phyloP scores from a whole-genome alignment of 1,140 invertebrate species.

The Antheraea mylitta region DNA sequence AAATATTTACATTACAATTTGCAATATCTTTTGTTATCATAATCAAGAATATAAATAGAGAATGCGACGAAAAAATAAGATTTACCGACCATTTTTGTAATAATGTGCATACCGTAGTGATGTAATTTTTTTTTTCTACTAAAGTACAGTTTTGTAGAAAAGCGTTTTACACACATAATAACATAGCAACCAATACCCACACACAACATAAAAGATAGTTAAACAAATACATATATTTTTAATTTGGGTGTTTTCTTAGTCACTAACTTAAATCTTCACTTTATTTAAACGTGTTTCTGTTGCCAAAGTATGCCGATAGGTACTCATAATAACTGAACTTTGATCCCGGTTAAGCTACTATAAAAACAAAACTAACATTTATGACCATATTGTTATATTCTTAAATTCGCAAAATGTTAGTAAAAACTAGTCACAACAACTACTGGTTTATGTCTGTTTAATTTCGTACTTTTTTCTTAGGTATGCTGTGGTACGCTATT shows the following conservation, averaged over 20 bases:
- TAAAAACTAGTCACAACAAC: background rate
- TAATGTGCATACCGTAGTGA: background rate
- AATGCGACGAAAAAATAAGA: background rate
- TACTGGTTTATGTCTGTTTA: background rate
- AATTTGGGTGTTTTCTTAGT: no score
- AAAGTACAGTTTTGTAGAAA: no score
- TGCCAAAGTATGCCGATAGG: background rate
- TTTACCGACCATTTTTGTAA: background rate
- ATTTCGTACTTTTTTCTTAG: background rate
- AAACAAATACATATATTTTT: no score
- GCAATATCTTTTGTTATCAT: background rate
- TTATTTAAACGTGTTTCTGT: background rate
- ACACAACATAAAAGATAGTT: no score
- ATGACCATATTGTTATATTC: background rate
- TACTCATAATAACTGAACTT: background rate
- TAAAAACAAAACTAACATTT: background rate
- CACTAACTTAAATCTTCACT: no score
- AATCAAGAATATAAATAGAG: background rate
- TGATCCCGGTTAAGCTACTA: background rate
- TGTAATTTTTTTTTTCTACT: no score
- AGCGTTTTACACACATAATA: no score
- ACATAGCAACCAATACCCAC: no score
- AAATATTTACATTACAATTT: constrained; percentile 4
- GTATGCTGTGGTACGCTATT: background rate
- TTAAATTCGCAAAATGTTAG: background rate